Percentiles rank a stretch among this genome's conserved stretches.
Evolutionary conservation across 2,113 vertebrate species (phyloP).

Genomic region (Furnarius figulus): DNA sequence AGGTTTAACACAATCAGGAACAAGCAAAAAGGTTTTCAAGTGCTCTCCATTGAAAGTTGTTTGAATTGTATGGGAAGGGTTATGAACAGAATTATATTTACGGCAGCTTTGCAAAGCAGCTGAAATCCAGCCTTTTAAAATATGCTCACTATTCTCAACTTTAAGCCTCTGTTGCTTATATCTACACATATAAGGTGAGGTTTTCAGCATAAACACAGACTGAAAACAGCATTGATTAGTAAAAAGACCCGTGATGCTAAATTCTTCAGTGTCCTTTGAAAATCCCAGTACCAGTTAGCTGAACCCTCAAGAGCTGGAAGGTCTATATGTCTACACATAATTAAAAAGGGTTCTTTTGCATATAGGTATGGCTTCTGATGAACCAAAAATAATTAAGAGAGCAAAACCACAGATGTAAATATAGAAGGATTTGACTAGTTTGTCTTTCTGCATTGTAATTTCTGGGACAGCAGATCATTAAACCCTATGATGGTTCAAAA

Average conservation of each 20-base stretch:
- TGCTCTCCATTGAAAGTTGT: not conserved
- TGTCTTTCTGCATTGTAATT: not conserved
- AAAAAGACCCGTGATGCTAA: not conserved
- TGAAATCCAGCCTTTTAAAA: not conserved
- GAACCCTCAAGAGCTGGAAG: not conserved
- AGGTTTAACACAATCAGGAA: not conserved
- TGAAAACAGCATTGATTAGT: not conserved
- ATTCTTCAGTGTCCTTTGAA: not conserved
- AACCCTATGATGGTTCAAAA: not conserved
- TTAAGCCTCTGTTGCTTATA: not conserved
- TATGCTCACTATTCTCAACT: not conserved
- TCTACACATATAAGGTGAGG: not conserved
- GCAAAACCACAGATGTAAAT: not conserved
- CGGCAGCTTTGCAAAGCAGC: not conserved
- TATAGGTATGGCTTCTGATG: not conserved
- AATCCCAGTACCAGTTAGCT: not conserved
- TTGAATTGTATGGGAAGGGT: not conserved
- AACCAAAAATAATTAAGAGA: not conserved
- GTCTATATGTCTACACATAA: not conserved
- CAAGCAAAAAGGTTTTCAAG: not conserved
- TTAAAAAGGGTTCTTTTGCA: not conserved
- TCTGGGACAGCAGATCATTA: not conserved
- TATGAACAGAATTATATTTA: not conserved
- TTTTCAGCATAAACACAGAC: not conserved
- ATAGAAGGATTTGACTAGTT: not conserved